Percentiles rank a stretch among this genome's conserved stretches.
phyloP scores from a whole-genome alignment of 1,140 invertebrate genomes.

The Rhagoletis pomonella region DNA sequence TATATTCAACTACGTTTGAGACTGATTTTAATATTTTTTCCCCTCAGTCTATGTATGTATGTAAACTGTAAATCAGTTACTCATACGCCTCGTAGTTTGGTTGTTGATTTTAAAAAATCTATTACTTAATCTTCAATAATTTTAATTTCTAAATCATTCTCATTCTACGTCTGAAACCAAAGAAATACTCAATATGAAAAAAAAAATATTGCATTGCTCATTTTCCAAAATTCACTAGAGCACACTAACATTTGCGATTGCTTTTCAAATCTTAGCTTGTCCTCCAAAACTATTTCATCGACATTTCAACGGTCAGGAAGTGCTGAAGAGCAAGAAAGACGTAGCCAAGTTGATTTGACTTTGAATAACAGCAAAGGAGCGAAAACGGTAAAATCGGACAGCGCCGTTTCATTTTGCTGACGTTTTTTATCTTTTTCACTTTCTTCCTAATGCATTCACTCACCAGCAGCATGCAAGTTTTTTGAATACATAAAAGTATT shows the following conservation, averaged over 20 bases:
- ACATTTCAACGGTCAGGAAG: neutral
- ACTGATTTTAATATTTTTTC: no score
- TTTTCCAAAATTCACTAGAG: conserved; percentile 1
- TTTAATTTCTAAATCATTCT: neutral
- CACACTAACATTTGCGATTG: conserved; percentile 15
- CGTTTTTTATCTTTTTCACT: neutral
- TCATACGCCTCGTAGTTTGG: no score
- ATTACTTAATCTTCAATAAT: neutral
- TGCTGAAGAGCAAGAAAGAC: conserved; percentile 17
- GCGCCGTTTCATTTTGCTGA: no score
- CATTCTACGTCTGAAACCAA: neutral
- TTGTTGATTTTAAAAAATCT: no score
- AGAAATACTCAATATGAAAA: neutral
- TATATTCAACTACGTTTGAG: no score
- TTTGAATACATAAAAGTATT: neutral
- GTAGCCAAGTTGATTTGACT: conserved; percentile 45
- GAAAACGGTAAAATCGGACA: neutral
- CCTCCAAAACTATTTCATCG: conserved; percentile 25
- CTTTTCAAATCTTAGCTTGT: conserved; percentile 14
- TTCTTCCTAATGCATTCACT: neutral
- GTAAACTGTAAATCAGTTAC: no score
- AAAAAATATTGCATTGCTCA: neutral
- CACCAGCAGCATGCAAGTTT: neutral
- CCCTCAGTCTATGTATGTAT: no score
- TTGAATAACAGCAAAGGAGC: neutral